These are phyloP conservation scores for Tachina fera DNA, from an alignment of 2,888 invertebrate genomes.

Conservation along the genomic window DNA sequence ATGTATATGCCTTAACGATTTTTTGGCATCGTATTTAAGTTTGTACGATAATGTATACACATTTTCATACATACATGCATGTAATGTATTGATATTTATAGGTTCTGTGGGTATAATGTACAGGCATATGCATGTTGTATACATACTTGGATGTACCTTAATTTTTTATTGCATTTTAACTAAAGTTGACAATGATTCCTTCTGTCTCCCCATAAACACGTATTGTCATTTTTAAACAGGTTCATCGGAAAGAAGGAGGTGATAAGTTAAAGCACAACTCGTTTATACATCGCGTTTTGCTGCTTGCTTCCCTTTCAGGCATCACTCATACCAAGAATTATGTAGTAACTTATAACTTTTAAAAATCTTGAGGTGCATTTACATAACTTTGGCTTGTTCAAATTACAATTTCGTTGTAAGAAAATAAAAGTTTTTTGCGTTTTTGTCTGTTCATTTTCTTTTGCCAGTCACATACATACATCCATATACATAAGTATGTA, in stretches of 20 bases:
- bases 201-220: slow-evolving; percentile 36
- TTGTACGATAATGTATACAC: background rate
- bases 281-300: slow-evolving; percentile 10
- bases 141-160: background rate
- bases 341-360: slow-evolving; percentile 9
- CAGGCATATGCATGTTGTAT: background rate
- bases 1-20: slow-evolving; percentile 34
- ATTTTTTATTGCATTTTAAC: background rate
- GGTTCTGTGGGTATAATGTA: background rate
- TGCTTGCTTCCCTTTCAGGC: background rate
- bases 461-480: slow-evolving; percentile 1
- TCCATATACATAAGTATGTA: no score
- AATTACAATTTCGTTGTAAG: slow-evolving; percentile 44
- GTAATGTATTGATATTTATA: background rate
- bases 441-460: background rate
- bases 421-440: background rate
- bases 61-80: background rate
- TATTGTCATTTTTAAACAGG: slow-evolving; percentile 54
- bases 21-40: slow-evolving; percentile 8
- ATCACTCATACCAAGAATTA: slow-evolving; percentile 31
- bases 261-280: slow-evolving; percentile 47
- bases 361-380: slow-evolving; percentile 33
- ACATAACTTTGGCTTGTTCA: slow-evolving; percentile 41
- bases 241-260: slow-evolving; percentile 37
- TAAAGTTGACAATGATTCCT: slow-evolving; percentile 44